phyloP scores from a whole-genome alignment of 2,797 vertebrate species.

The Huso huso region DNA sequence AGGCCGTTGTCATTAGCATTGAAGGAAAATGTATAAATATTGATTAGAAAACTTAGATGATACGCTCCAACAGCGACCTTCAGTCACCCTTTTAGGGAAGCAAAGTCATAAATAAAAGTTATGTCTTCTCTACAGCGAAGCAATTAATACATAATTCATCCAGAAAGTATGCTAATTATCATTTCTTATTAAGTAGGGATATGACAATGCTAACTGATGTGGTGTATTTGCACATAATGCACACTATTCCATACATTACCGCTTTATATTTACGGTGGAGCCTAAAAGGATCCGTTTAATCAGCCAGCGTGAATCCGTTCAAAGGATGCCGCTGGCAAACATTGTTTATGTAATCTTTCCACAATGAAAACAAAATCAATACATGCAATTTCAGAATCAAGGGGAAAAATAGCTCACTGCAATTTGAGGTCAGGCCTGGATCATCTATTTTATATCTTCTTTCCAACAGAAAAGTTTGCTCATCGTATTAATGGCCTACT shows the following conservation, averaged over 20 bases:
- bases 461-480: conserved; percentile 22
- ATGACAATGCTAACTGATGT: conserved; percentile 27
- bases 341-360: conserved; percentile 46
- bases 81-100: conserved; percentile 69
- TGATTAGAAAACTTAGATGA: conserved; percentile 63
- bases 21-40: conserved; percentile 69
- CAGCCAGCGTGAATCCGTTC: conserved; percentile 35
- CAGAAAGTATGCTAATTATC: conserved; percentile 40
- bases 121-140: conserved; percentile 50
- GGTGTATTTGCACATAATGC: conserved; percentile 32
- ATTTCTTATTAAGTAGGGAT: conserved; percentile 32
- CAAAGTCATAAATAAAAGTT: conserved; percentile 58
- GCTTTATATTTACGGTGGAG: conserved; percentile 43
- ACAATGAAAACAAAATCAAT: conserved; percentile 61
- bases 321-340: conserved; percentile 54
- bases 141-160: conserved; percentile 65
- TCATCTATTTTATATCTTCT: conserved; percentile 42
- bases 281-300: conserved; percentile 45
- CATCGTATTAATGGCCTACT: conserved; percentile 27
- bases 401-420: conserved; percentile 38
- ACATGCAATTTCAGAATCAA: conserved; percentile 46
- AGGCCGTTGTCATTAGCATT: conserved; percentile 57
- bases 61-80: conserved; percentile 56
- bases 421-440: conserved; percentile 34
- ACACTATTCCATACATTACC: conserved; percentile 21